A percentile compares a stretch with the other conserved stretches of the same genome.
Evolutionary conservation across 1,140 invertebrate genomes (phyloP).

Genomic region (Drosophila repleta): DNA sequence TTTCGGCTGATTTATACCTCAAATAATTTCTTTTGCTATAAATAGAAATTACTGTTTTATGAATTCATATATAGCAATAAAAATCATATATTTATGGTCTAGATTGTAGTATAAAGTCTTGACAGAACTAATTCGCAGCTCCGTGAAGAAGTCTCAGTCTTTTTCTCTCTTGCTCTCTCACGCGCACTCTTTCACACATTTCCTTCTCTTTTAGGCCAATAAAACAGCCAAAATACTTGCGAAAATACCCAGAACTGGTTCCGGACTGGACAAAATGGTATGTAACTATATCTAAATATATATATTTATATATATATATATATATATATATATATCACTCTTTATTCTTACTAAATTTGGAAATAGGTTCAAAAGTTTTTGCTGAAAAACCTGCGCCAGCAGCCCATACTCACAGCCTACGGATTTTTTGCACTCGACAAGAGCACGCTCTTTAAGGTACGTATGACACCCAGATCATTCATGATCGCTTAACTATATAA

Average conservation of each 20-base stretch:
- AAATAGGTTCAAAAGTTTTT: slow-evolving; percentile 76
- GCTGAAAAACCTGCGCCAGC: slow-evolving; percentile 70
- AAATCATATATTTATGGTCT: too few species aligned
- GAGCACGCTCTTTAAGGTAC: slow-evolving; percentile 77
- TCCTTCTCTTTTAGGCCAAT: slow-evolving; percentile 65
- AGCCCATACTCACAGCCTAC: slow-evolving; percentile 76
- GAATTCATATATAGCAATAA: too few species aligned
- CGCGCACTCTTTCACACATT: background rate
- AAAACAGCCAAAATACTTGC: slow-evolving; percentile 75
- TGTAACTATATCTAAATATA: background rate
- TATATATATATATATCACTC: too few species aligned
- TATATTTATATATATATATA: too few species aligned
- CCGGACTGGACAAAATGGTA: slow-evolving; percentile 72
- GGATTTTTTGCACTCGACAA: slow-evolving; percentile 75
- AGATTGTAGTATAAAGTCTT: too few species aligned
- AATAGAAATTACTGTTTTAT: too few species aligned
- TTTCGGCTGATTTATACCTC: too few species aligned
- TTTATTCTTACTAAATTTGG: too few species aligned
- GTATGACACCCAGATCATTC: background rate
- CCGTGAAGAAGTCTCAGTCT: background rate
- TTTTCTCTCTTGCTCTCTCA: background rate
- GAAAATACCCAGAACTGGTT: slow-evolving; percentile 66
- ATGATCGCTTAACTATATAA: background rate
- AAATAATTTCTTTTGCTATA: too few species aligned
- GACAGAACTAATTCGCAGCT: too few species aligned